Base-by-base conservation (phyloP, 2,888 invertebrate species). In the Scaptomyza tumidula region DNA sequence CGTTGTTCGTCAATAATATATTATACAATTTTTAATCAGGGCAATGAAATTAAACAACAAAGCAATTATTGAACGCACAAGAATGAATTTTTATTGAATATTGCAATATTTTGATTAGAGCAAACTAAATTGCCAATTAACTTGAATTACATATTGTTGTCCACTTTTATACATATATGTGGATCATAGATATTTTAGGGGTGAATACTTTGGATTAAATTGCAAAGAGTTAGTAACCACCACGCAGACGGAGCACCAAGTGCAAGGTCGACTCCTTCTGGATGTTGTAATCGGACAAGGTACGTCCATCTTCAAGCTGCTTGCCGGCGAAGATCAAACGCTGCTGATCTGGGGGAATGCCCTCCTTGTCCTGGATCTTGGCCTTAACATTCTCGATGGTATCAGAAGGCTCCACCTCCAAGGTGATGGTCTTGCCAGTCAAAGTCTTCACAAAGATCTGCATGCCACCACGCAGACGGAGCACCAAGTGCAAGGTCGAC, bases 341-440 rank as follows among this genome's bases (percentile, higher is more conserved):
- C 58, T 71, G 71, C 71, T 71, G 71, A 48, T 71, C 71, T 71
- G 71, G 71, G 13, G 70, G 70, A 55, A 71, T 71, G 0, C 70
- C 70, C 58, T 71, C 70, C 70, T 71, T 71, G 55, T 71, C 70
- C 11, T 71, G 70, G 46, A 71, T 71, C 44, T 71, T 71, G 6
- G 66, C 65, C 57, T 71, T 64, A 11, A 65, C 57, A 14, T 65
- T 71, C 54, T 65, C 71, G 14, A 71, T 71, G n/a, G 71, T 71
- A 2, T 65, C 72, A 0, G 71, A 71, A 0, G 71, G 71, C 44
- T 71, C 71, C 24, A 71, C 71, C 59, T 71, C 71, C 52, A 71
- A 49, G 56, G 71, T 71, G 64, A 71, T 71, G 52, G 71, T 71
- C 59, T 71, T 71, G 35, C 69, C 69, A 53, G 69, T 67, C 68